Conservation (phyloP, 2,113 vertebrate genomes). For the Podarcis raffonei region DNA sequence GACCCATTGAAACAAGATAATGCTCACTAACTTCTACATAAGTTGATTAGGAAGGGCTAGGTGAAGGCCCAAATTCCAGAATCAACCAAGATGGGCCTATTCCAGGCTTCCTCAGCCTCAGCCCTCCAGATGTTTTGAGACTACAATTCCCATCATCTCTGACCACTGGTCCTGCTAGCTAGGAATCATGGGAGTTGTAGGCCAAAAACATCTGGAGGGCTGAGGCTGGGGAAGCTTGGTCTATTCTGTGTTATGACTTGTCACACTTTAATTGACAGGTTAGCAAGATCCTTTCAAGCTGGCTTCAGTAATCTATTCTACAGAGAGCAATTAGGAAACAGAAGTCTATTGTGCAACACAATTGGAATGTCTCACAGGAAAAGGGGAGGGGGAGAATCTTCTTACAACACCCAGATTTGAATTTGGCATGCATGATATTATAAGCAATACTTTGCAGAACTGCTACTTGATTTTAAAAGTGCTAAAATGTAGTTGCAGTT, state of each 20-base stretch:
- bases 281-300: background rate
- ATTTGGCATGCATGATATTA: constrained; percentile 19
- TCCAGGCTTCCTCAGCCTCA: background rate
- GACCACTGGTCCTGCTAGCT: too few species aligned
- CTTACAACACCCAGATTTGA: background rate
- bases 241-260: background rate
- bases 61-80: background rate
- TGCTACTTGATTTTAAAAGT: constrained; percentile 62
- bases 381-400: background rate
- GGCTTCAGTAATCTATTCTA: too few species aligned
- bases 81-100: background rate
- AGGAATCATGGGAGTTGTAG: too few species aligned
- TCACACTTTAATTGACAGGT: background rate
- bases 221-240: too few species aligned
- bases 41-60: background rate
- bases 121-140: too few species aligned
- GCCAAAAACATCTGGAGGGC: too few species aligned
- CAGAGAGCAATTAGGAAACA: background rate
- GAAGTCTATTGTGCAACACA: background rate
- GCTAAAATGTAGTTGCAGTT: constrained; percentile 47
- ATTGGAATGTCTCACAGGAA: background rate
- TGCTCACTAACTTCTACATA: background rate
- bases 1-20: background rate
- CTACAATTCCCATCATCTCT: too few species aligned
- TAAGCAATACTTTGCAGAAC: constrained; percentile 47